Evolutionary conservation across 2,888 invertebrate genomes (phyloP).

Genomic region (Leptothorax acervorum): DNA sequence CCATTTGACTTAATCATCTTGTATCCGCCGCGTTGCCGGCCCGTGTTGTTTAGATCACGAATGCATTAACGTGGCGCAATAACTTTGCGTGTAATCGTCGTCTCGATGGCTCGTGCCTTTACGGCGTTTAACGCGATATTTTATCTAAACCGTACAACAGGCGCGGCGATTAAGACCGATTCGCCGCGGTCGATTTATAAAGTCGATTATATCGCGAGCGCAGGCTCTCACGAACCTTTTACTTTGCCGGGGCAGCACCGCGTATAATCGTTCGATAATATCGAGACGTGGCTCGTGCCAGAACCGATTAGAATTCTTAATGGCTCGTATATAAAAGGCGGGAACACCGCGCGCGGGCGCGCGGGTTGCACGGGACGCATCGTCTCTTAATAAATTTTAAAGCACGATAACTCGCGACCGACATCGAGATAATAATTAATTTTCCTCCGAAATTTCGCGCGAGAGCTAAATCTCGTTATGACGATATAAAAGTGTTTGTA

Average conservation of each 20-base stretch:
- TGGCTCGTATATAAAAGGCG: constrained; percentile 49
- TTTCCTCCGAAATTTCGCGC: constrained; percentile 57
- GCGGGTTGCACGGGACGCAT: background rate
- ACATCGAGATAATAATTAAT: constrained; percentile 67
- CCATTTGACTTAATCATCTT: background rate
- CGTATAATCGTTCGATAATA: constrained; percentile 63
- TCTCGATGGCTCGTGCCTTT: constrained; percentile 40
- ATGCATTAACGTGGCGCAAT: constrained; percentile 34
- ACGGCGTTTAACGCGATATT: constrained; percentile 48
- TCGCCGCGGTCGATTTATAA: constrained; percentile 60
- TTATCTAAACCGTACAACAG: constrained; percentile 45
- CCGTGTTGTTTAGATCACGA: background rate
- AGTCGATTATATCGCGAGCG: constrained; percentile 40
- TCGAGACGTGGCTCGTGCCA: constrained; percentile 46
- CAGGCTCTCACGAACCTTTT: constrained; percentile 54
- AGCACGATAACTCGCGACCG: constrained; percentile 37
- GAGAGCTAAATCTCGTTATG: constrained; percentile 15
- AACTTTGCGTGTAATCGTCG: constrained; percentile 60
- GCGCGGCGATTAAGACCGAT: constrained; percentile 46
- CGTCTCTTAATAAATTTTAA: constrained; percentile 65
- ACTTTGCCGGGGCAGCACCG: constrained; percentile 27
- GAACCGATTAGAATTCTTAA: constrained; percentile 62
- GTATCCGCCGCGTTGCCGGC: background rate
- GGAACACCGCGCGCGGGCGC: background rate
- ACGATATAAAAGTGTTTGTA: constrained; percentile 17